Evolutionary conservation across 1,140 invertebrate species (phyloP).

Genomic region (Brachionus angularis): DNA sequence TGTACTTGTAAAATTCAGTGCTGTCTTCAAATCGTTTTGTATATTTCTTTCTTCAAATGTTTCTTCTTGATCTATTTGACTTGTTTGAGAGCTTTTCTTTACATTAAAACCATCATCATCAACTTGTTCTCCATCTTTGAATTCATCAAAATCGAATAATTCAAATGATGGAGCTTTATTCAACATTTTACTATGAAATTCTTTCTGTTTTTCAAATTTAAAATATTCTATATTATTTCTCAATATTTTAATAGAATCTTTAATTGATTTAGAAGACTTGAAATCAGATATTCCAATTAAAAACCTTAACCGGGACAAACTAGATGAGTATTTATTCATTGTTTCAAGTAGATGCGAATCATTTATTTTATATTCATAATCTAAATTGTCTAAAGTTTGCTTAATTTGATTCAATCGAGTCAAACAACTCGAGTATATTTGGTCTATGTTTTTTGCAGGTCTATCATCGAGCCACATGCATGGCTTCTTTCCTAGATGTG

Average conservation of each 20-base stretch:
- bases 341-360: neutral
- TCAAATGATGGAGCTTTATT: neutral
- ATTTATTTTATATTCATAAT: neutral
- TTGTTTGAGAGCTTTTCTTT: no score
- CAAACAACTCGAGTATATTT: neutral
- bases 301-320: neutral
- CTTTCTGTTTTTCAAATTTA: neutral
- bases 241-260: neutral
- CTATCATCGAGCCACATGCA: neutral
- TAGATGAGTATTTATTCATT: neutral
- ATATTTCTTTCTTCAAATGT: no score
- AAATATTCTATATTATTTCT: neutral
- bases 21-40: neutral
- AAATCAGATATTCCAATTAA: neutral
- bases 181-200: neutral
- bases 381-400: neutral
- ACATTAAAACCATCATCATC: no score
- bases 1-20: conserved; percentile 7
- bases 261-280: neutral
- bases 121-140: neutral
- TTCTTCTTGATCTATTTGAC: no score
- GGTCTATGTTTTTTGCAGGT: neutral
- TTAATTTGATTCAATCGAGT: neutral
- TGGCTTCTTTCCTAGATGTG: neutral
- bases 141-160: neutral